Base-by-base conservation (phyloP, 2,113 vertebrate genomes). In the Ceyx cyanopectus region DNA sequence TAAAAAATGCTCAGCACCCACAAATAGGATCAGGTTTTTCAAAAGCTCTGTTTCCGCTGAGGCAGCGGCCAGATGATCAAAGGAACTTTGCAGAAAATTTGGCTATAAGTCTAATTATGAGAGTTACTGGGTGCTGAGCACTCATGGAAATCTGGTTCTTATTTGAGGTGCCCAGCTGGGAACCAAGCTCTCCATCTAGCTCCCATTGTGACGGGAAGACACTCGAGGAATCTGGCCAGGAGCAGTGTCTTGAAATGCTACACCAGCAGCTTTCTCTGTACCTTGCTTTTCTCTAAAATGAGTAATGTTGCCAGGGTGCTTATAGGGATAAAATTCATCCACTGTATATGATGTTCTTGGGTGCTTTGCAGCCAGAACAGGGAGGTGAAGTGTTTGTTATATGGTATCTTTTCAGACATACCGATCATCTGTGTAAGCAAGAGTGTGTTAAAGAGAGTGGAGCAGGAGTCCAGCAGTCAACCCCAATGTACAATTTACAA, bases 1-100 rank as follows among this genome's bases (percentile, higher is more conserved):
- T 96, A 85, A 88, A 73, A 92, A 96, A 34, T 54, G 58, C 78
- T 89, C 88, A 92, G 91, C 85, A 83, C 80, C 84, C 87, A 65
- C 91, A 91, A 72, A 85, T 5, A 6, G 87, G 63, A 82, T 88
- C 83, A 90, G 80, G 66, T 92, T 87, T 92, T 92, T 90, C 81
- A 83, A 88, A 94, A 94, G 89, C 27, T 21, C 74, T 54, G 45
- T 81, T 74, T 94, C 53, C 30, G 78, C 54, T 57, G 46, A 81
- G 53, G 75, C 46, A 56, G 46, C 2, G 12, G 82, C 69, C 73
- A 91, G 83, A 94, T 51, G 58, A 91, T 90, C 87, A 87, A 92
- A 95, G 79, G 41, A 79, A 48, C n/a, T 92, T 87, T 63, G 70
- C 58, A 37, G 75, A 94, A 89, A 85, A 87, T 89, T 29, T 91